Base-by-base conservation (phyloP, 2,888 invertebrate genomes). In the Meliscaeva auricollis region DNA sequence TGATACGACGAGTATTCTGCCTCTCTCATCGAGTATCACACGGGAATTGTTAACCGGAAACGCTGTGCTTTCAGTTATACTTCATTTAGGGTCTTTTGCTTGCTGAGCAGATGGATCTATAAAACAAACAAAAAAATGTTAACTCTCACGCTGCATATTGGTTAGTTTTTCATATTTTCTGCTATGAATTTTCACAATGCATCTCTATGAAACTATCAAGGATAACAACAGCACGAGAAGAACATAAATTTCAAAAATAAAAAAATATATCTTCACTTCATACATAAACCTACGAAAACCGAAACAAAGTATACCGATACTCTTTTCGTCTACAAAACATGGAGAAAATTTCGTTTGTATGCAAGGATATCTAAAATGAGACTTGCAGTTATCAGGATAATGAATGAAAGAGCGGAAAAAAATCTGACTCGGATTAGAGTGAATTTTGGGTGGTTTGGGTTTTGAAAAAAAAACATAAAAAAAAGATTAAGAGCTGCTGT, bases 361-460 rank as follows among this genome's bases (percentile, higher is more conserved):
- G 26, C 77, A 74, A 79, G 83, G 79, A 84, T 84, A 79, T 84
- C 72, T 84, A 69, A 75, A 84, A 84, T 79, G 66, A 79, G 79
- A 72, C 60, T 84, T 72, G 44, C 79, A 54, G 70, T 58, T 79
- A 79, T 75, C 75, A 56, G 75, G 70, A 75, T 75, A 79, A 79
- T 84, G 75, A 84, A 79, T 64, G 74, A 64, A 77, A 54, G 13
- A 66, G n/a, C 20, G 50, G 50, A 35, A 41, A 66, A 72, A 56
- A 50, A 32, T 15, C 11, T 20, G 20, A 73, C 68, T 15, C 66
- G 52, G 72, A 77, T 83, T 83, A 74, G 38, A 78, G 68, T 62
- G 69, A 41, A 20, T 66, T 26, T 15, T 15, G 60, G 60, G 2
- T 2, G 60, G 60, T 26, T 2, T 3, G 26, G 26, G 26, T 26